A percentile compares a stretch with the other conserved stretches of the same genome.
phyloP scores from a whole-genome alignment of 2,888 invertebrate genomes.

The Drosophila infuscata region DNA sequence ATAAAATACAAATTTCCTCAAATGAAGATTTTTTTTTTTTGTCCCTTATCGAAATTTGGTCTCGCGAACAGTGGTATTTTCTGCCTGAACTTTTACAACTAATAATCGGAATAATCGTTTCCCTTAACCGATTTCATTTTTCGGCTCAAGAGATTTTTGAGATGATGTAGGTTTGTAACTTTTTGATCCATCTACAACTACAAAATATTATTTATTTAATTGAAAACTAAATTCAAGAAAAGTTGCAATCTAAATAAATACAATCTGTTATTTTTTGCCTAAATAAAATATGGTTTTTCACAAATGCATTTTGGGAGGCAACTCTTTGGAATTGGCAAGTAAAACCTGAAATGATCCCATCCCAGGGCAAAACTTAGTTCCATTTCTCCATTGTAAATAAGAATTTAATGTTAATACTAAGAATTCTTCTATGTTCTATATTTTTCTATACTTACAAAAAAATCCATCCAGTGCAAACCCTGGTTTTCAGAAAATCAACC shows the following conservation, averaged over 20 bases:
- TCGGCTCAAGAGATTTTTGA: not conserved
- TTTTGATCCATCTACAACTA: not conserved
- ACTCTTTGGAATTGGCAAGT: not conserved
- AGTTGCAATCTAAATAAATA: not conserved
- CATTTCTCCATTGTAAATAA: no score
- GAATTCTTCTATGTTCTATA: not conserved
- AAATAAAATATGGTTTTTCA: not conserved
- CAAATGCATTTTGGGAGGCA: not conserved
- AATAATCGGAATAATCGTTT: not conserved
- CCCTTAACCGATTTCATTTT: not conserved
- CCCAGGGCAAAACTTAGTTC: not conserved
- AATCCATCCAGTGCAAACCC: no score
- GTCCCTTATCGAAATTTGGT: not conserved
- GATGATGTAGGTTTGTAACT: not conserved
- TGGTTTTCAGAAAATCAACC: not conserved
- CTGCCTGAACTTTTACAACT: not conserved
- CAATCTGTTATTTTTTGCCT: not conserved
- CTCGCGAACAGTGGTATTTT: not conserved
- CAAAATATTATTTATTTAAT: not conserved
- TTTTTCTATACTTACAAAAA: not conserved
- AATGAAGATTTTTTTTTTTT: not conserved
- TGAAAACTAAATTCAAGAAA: not conserved
- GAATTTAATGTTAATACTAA: not conserved
- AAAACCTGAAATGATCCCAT: not conserved
- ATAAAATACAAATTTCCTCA: slow-evolving; percentile 23